Evolutionary conservation across 2,113 vertebrate species (phyloP).

Genomic region (Polyodon spathula): DNA sequence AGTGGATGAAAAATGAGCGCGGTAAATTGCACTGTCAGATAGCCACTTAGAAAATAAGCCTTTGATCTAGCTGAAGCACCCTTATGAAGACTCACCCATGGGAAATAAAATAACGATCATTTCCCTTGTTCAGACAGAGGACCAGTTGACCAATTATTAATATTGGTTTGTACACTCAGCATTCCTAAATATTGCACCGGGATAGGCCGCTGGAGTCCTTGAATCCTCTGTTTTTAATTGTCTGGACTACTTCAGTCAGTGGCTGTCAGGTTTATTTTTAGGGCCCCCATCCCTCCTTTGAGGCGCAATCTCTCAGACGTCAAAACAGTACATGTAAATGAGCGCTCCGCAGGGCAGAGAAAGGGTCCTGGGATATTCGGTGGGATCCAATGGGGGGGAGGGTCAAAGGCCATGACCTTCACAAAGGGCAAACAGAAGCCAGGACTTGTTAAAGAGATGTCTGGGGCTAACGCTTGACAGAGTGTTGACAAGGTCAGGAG

Average conservation of each 20-base stretch:
- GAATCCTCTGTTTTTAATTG: no score
- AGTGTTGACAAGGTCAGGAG: background rate
- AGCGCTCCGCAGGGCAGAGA: constrained; percentile 5
- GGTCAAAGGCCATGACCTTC: constrained; percentile 33
- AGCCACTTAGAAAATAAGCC: no score
- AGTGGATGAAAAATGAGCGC: background rate
- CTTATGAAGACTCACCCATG: background rate
- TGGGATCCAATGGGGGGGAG: constrained; percentile 7
- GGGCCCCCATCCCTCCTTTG: no score
- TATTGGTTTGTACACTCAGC: no score
- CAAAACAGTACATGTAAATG: background rate
- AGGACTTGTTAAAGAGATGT: constrained; percentile 6
- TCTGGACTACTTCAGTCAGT: no score
- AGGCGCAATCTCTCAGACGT: no score
- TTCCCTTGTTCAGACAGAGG: background rate
- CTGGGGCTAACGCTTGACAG: background rate
- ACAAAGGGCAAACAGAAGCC: constrained; percentile 12
- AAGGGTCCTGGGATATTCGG: constrained; percentile 22
- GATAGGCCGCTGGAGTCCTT: no score
- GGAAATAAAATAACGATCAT: background rate
- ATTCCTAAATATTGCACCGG: no score
- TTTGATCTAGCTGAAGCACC: background rate
- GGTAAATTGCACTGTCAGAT: no score
- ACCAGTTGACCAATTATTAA: background rate
- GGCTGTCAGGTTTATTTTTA: no score